These are phyloP conservation scores for Trachurus trachurus DNA, from an alignment of 2,797 vertebrate species.

Conservation along the genomic window DNA sequence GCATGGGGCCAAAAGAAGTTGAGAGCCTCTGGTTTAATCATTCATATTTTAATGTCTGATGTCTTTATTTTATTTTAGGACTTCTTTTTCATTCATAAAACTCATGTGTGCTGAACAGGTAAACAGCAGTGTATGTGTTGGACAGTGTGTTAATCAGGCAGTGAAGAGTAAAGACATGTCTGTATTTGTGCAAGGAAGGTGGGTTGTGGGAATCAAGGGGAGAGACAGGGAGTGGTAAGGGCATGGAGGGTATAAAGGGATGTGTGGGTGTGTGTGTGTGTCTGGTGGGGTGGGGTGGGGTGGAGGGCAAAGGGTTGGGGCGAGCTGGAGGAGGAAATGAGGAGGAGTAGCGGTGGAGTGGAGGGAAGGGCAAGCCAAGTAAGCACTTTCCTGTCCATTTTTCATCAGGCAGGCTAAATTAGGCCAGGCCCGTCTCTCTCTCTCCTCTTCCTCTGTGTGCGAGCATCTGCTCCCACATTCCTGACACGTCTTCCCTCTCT, in stretches of 20 bases:
- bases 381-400: conserved; percentile 85
- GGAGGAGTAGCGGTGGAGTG: conserved; percentile 45
- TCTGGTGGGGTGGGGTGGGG: not conserved
- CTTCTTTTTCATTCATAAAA: no score
- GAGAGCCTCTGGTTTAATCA: no score
- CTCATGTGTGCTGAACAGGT: no score
- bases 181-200: not conserved
- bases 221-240: conserved; percentile 44
- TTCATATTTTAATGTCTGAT: no score
- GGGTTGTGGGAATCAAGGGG: not conserved
- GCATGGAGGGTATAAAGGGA: conserved; percentile 20
- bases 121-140: not conserved
- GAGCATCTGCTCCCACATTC: conserved; percentile 77
- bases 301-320: conserved; percentile 31
- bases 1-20: not conserved
- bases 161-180: not conserved
- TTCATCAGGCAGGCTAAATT: conserved; percentile 81
- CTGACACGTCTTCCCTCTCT: conserved; percentile 66
- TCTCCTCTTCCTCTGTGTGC: conserved; percentile 34
- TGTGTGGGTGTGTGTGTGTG: no score
- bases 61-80: no score
- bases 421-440: conserved; percentile 67
- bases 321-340: conserved; percentile 47
- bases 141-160: not conserved
- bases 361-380: conserved; percentile 76